Evolutionary conservation across 2,113 vertebrate species (phyloP), one percentile per base, ranked within the genome.

Genomic region (Mola mola): DNA sequence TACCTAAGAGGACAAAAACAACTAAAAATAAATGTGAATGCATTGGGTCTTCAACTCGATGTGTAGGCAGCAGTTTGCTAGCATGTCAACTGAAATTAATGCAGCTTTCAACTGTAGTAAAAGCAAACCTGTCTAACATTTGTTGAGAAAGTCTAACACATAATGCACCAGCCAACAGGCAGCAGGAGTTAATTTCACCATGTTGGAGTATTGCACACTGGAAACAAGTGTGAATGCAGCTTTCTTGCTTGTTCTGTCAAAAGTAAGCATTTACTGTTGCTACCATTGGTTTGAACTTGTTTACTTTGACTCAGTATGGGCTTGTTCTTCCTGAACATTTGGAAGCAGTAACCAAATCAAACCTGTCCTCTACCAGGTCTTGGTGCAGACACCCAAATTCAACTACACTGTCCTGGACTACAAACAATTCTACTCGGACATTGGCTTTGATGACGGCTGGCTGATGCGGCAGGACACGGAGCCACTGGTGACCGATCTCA

Each of bases 321-420:
- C n/a, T n/a, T n/a, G n/a, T n/a, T n/a, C n/a, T n/a, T n/a, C n/a
- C n/a, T 46, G 0, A 16, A 24, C 13, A 13, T 42, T 13, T 15
- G 6, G 19, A 16, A 36, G 4, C 33, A 21, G 9, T 16, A 15
- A 8, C 3, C 4, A 21, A n/a, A 55, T 6, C 10, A 31, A 29
- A 15, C 31, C 19, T 16, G 11, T 49, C 29, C 15, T 12, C 34
- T 7, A 9, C 17, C 52, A 90, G 88, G 87, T 97, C 0, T 91
- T 99, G 8, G 87, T 99, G 1, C 91, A 77, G 67, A 97, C 97
- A 0, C 92, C 96, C n/a, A 91, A 59, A 0, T 37, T 85, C n/a
- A 99, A 96, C 90, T 99, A 99, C 85, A 98, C 97, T 0, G 79
- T 95, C 13, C 75, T 10, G 34, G 97, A 99, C 77, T 98, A 96